Evolutionary conservation across 1,140 invertebrate genomes (phyloP).

Genomic region (Onthophagus taurus): DNA sequence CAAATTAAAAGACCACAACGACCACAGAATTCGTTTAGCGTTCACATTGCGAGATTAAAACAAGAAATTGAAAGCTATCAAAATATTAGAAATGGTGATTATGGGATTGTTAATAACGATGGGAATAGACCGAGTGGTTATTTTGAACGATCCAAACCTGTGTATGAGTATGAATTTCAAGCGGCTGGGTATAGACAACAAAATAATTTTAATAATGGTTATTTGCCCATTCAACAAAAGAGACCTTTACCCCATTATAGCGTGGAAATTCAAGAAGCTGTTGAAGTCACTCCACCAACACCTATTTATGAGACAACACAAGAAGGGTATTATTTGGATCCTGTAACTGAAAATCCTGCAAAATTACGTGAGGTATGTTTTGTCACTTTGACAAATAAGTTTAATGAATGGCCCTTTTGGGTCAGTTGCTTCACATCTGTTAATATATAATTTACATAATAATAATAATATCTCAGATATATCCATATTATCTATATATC

Average conservation of each 20-base stretch:
- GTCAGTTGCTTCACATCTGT: too few species aligned
- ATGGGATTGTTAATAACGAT: too few species aligned
- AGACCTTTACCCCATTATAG: slow-evolving; percentile 46
- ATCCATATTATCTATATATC: too few species aligned
- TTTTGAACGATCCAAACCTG: slow-evolving; percentile 39
- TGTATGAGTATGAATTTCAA: slow-evolving; percentile 51
- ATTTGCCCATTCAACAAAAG: slow-evolving; percentile 16
- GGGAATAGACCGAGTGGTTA: slow-evolving; percentile 36
- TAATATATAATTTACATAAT: too few species aligned
- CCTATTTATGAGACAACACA: slow-evolving; percentile 14
- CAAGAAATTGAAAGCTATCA: slow-evolving; percentile 20
- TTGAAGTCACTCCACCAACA: slow-evolving; percentile 28
- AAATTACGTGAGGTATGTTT: too few species aligned
- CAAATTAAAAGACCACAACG: background rate
- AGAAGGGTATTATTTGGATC: slow-evolving; percentile 1
- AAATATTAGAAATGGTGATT: background rate
- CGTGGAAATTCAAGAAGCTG: slow-evolving; percentile 37
- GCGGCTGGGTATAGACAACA: slow-evolving; percentile 39
- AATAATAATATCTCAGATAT: too few species aligned
- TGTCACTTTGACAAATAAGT: too few species aligned
- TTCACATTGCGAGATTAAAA: slow-evolving; percentile 36
- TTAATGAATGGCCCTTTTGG: too few species aligned
- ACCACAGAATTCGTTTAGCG: slow-evolving; percentile 30
- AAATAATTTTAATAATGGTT: slow-evolving; percentile 31
- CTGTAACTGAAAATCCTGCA: slow-evolving; percentile 7